Base-by-base conservation (phyloP, 2,888 invertebrate species). In the Ormyrus labotus region DNA sequence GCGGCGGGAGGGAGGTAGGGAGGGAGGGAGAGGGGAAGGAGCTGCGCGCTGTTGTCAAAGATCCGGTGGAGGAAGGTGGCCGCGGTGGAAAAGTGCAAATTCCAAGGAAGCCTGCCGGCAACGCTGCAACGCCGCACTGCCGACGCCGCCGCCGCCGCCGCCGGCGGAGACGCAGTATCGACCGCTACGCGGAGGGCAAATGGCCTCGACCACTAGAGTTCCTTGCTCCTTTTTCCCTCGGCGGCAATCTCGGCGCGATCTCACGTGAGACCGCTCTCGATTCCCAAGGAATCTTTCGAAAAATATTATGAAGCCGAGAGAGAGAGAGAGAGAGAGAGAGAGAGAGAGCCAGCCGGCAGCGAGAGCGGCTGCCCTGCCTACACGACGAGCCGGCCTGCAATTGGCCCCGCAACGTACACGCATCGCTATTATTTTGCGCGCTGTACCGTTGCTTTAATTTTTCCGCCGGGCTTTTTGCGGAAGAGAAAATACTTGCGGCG, bases 151-250 rank as follows among this genome's bases (percentile, higher is more conserved):
- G 13, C 53, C 83, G 83, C 83, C 70, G 82, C 78, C 78, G 83
- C 84, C 73, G 53, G 81, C 71, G 60, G 76, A 84, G 83, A 80
- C 78, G 76, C 86, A 67, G 86, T 89, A 89, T 89, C 89, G 89
- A 88, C 88, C 88, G 88, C 87, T 84, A 84, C 48, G 10, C 84
- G 82, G 86, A 87, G 88, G 88, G 87, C 86, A 85, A 86, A 86
- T 84, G 86, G 85, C 87, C 86, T 85, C 87, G 87, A 85, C 87
- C 87, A 86, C 84, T 81, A 55, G 78, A 80, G 80, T 75, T 82
- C 80, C 78, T 82, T 82, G 80, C 80, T 71, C 78, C 78, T 71
- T 80, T 80, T 80, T 77, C 77, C 76, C 70, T 72, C 74, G 78
- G 53, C 71, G 80, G 76, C 76, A 76, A 70, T 80, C 78, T 73